phyloP scores from a whole-genome alignment of 2,797 vertebrate genomes.

The Alfaro cultratus region DNA sequence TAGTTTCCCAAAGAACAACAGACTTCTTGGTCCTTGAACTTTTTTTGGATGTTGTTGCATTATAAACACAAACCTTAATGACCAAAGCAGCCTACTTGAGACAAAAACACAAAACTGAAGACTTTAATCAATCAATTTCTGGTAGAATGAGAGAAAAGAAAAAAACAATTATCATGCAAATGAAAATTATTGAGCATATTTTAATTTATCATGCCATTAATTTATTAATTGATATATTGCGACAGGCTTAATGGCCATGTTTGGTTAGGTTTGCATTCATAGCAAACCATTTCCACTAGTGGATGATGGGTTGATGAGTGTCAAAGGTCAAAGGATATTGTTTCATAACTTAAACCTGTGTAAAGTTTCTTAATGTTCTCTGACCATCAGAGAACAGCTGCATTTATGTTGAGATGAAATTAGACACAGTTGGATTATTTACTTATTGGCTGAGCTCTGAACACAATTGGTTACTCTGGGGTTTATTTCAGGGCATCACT shows the following conservation, averaged over 20 bases:
- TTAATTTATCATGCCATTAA: too few relatives aligned
- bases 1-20: neutral
- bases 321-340: neutral
- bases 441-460: neutral
- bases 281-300: neutral
- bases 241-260: neutral
- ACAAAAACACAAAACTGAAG: too few relatives aligned
- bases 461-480: neutral
- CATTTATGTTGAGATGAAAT: neutral
- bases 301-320: neutral
- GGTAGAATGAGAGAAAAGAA: too few relatives aligned
- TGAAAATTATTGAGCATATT: too few relatives aligned
- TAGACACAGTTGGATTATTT: neutral
- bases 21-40: neutral
- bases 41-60: neutral
- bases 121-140: too few relatives aligned
- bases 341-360: neutral
- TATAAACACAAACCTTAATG: neutral
- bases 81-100: neutral
- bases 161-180: too few relatives aligned
- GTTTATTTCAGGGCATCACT: neutral
- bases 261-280: neutral
- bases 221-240: too few relatives aligned
- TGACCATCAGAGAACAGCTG: neutral
- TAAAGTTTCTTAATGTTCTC: neutral